A percentile compares a stretch with the other conserved stretches of the same genome.
Conservation (phyloP, 2,113 vertebrate genomes). For the Ammodramus savannarum region DNA sequence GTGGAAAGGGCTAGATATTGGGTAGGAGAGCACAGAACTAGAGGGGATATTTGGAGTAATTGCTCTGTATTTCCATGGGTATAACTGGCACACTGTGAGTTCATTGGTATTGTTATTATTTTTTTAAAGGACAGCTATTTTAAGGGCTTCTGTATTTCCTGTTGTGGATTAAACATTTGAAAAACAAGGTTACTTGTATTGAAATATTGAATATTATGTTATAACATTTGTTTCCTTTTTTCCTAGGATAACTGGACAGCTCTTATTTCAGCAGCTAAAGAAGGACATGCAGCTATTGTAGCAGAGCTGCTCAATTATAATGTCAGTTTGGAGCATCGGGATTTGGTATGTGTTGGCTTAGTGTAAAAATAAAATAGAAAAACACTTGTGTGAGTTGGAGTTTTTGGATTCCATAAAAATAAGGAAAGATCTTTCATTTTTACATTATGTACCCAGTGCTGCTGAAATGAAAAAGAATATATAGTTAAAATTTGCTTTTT, state of each 20-base stretch:
- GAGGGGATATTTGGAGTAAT: neutral
- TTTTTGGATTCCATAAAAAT: neutral
- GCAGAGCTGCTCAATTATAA: slow-evolving; percentile 85
- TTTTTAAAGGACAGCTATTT: neutral
- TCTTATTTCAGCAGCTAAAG: slow-evolving; percentile 93
- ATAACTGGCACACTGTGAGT: neutral
- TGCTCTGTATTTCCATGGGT: neutral
- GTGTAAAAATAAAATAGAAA: neutral
- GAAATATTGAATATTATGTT: neutral
- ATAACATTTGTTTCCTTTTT: neutral
- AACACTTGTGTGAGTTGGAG: neutral
- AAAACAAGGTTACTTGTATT: neutral
- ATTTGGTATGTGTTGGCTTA: slow-evolving; percentile 81
- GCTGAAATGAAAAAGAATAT: neutral
- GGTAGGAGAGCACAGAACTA: neutral
- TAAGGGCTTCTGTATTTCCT: neutral
- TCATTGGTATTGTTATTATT: neutral
- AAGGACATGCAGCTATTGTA: slow-evolving; percentile 88
- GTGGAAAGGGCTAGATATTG: neutral
- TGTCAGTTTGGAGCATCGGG: slow-evolving; percentile 89
- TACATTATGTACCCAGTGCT: neutral
- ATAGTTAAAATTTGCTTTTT: neutral
- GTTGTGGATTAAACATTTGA: neutral
- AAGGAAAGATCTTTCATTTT: neutral
- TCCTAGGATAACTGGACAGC: slow-evolving; percentile 97